Evolutionary conservation across 2,888 invertebrate species (phyloP).

Genomic region (Toxonevra muliebris): DNA sequence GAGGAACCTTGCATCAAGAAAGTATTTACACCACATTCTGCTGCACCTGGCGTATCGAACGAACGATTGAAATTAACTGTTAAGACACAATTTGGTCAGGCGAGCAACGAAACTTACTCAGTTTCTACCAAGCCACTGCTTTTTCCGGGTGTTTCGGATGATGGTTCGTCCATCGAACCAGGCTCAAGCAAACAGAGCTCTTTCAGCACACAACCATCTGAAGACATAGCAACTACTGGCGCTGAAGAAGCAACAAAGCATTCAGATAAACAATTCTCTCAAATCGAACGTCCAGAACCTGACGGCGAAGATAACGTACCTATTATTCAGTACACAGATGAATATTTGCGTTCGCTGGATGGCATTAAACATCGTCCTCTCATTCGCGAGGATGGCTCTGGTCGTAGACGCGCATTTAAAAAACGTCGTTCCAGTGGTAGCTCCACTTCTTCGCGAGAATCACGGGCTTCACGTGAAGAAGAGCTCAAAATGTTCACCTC

Average conservation of each 20-base stretch:
- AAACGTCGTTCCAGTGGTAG: conserved; percentile 70
- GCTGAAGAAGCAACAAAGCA: conserved; percentile 25
- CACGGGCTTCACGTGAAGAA: conserved; percentile 72
- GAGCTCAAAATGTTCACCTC: conserved; percentile 73
- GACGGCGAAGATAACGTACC: conserved; percentile 55
- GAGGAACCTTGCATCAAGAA: conserved; percentile 53
- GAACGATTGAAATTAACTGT: conserved; percentile 51
- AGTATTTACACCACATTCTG: conserved; percentile 43
- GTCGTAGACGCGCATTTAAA: conserved; percentile 70
- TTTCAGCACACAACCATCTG: conserved; percentile 57
- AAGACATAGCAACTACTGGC: conserved; percentile 44
- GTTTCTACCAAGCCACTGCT: conserved; percentile 50
- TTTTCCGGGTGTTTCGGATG: conserved; percentile 60
- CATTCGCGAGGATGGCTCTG: conserved; percentile 72
- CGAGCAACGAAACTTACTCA: conserved; percentile 48
- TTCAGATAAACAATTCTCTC: conserved; percentile 53
- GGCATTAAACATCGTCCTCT: conserved; percentile 72
- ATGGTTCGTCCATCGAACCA: conserved; percentile 59
- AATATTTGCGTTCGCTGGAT: conserved; percentile 70
- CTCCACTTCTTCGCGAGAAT: conserved; percentile 70
- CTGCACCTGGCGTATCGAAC: conserved; percentile 28
- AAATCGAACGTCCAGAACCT: conserved; percentile 69
- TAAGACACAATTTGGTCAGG: conserved; percentile 61
- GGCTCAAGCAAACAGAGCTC: conserved; percentile 55
- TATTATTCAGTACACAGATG: conserved; percentile 61